Evolutionary conservation across 2,888 invertebrate species (phyloP), one percentile per base, ranked within the genome.

Genomic region (Dynastes maya): DNA sequence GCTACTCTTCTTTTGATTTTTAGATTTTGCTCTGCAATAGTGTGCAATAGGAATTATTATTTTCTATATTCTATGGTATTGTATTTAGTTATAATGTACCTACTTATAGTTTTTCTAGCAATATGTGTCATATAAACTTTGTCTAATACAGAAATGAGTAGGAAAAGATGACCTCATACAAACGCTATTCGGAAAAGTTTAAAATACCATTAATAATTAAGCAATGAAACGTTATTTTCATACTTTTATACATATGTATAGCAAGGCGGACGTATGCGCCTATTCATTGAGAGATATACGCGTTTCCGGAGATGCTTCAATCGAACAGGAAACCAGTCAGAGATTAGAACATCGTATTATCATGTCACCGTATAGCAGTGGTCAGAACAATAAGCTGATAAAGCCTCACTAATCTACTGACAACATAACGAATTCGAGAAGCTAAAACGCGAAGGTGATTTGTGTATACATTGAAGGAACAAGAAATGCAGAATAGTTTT

Each of bases 181-280:
- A 11, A 11, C 11, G 8, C 45, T 45, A 11, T 45, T 45, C 9
- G 8, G 9, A 45, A 45, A 11, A 45, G 45, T 45, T 45, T 8
- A 11, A 8, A 45, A 45, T 45, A 11, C 2, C 45, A 29, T 32
- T 63, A 32, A 8, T 13, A 32, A 63, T 63, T 58, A n/a, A 8
- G 55, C 22, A 32, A 13, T 63, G 9, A 13, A 16, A 68, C 13
- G 29, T 65, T n/a, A 40, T 40, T 65, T 65, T 65, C 65, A 40
- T 40, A 68, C 40, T 68, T 68, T 27, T 68, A 40, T 13, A 37
- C 32, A 37, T 37, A 37, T 37, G 32, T 45, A 9, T 61, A 55
- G 76, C 79, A 79, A 72, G 80, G 79, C 82, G 82, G 80, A 81
- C 82, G 81, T 77, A 65, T 81, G 81, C 77, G 72, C 72, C 61